Evolutionary conservation across 2,797 vertebrate species (phyloP).

Genomic region (Lates japonicus): DNA sequence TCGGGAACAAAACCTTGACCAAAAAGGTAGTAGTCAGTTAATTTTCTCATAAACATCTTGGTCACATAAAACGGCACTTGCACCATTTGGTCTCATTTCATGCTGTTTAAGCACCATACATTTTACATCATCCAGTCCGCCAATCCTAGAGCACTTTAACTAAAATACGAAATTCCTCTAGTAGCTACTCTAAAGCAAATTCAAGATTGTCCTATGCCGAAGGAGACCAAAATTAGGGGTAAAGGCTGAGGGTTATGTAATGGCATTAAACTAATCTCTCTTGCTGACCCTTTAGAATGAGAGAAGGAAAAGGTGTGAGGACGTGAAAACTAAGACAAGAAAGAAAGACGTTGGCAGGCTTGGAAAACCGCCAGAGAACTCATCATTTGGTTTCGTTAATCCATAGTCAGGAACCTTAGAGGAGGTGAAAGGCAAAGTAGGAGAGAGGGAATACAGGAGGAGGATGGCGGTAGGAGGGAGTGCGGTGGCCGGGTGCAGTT

Average conservation of each 20-base stretch:
- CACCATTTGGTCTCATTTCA: conserved; percentile 14
- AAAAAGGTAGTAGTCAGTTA: not conserved
- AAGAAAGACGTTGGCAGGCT: too few species aligned
- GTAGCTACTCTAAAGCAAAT: conserved; percentile 3
- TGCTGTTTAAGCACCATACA: not conserved
- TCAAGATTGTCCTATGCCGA: not conserved
- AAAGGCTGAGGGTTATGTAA: conserved; percentile 49
- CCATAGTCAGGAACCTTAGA: too few species aligned
- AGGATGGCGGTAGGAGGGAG: not conserved
- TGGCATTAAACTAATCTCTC: conserved; percentile 50
- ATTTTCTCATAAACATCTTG: conserved; percentile 9
- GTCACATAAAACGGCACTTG: conserved; percentile 12
- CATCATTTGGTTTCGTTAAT: too few species aligned
- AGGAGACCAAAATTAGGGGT: conserved; percentile 1
- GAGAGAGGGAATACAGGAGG: not conserved
- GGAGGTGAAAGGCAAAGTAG: conserved; percentile 15
- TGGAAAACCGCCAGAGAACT: too few species aligned
- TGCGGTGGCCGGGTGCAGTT: not conserved
- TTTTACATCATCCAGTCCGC: not conserved
- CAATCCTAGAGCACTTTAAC: not conserved
- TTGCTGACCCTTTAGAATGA: conserved; percentile 17
- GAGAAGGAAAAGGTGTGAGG: not conserved
- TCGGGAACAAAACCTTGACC: not conserved
- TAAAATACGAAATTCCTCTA: not conserved
- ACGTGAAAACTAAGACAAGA: too few species aligned